Conservation (phyloP, 2,888 invertebrate species). For the Melanostoma mellinum region DNA sequence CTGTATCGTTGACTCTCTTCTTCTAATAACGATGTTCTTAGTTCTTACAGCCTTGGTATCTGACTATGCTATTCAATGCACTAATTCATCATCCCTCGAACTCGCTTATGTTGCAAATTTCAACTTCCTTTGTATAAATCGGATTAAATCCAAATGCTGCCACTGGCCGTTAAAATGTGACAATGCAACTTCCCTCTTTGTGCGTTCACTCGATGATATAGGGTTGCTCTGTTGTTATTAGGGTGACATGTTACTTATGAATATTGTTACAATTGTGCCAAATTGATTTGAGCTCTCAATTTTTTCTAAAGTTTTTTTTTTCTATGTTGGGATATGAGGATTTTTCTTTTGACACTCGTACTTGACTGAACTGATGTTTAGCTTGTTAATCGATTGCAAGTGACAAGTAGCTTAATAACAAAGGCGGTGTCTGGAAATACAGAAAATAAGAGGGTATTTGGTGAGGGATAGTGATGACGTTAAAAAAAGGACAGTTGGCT, state of each 20-base stretch:
- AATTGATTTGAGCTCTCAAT: conserved; percentile 50
- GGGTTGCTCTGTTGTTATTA: conserved; percentile 28
- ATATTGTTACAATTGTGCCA: conserved; percentile 33
- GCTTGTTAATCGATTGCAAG: conserved; percentile 36
- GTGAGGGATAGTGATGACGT: conserved; percentile 11
- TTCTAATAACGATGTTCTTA: conserved; percentile 46
- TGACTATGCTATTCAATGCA: conserved; percentile 35
- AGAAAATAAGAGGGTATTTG: conserved; percentile 18
- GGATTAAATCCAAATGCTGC: conserved; percentile 54
- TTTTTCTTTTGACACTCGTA: conserved; percentile 8
- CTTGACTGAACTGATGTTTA: conserved; percentile 17
- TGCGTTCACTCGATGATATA: conserved; percentile 19
- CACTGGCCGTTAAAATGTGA: conserved; percentile 1
- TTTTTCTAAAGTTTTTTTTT: conserved; percentile 32
- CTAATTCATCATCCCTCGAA: conserved; percentile 57
- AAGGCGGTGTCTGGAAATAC: conserved; percentile 58
- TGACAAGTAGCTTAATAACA: conserved; percentile 52
- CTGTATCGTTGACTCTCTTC: too few relatives aligned
- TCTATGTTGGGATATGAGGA: conserved; percentile 40
- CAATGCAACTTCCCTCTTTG: conserved; percentile 46
- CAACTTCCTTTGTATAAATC: conserved; percentile 67
- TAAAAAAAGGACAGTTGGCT: too few relatives aligned
- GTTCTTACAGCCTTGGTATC: conserved; percentile 18
- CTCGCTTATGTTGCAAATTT: conserved; percentile 72
- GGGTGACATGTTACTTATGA: conserved; percentile 34